phyloP scores from a whole-genome alignment of 1,140 invertebrate species.

The Aethina tumida region DNA sequence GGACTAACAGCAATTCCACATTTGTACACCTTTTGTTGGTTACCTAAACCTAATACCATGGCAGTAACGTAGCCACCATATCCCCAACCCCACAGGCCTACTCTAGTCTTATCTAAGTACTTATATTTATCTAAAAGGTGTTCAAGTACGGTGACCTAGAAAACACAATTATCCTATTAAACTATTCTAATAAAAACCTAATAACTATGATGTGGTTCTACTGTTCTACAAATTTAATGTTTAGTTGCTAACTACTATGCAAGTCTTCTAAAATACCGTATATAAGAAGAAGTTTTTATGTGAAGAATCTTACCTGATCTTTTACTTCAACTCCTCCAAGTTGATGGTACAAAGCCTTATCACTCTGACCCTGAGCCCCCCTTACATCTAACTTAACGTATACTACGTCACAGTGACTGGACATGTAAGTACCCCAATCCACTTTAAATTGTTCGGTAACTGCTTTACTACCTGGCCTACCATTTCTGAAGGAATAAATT shows the following conservation, averaged over 20 bases:
- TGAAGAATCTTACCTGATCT: conserved; percentile 50
- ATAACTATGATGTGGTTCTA: not conserved
- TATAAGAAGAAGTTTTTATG: conserved; percentile 13
- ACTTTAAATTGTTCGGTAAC: conserved; percentile 78
- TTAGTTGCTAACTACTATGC: too few species aligned
- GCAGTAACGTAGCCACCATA: conserved; percentile 89
- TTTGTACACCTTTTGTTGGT: conserved; percentile 75
- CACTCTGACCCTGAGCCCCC: conserved; percentile 72
- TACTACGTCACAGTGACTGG: conserved; percentile 82
- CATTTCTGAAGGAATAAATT: conserved; percentile 56
- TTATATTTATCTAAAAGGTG: conserved; percentile 71
- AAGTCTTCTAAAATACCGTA: not conserved
- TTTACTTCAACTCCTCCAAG: conserved; percentile 80
- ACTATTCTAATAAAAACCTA: not conserved
- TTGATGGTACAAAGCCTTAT: conserved; percentile 64
- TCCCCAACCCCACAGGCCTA: conserved; percentile 95
- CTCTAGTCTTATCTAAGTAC: conserved; percentile 76
- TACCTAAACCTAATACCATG: conserved; percentile 78
- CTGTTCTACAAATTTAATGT: not conserved
- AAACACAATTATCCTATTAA: not conserved
- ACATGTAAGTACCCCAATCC: conserved; percentile 89
- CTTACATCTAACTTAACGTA: conserved; percentile 81
- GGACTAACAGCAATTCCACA: conserved; percentile 90
- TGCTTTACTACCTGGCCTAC: conserved; percentile 76
- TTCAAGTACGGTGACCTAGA: conserved; percentile 55